Base-by-base conservation (phyloP, 2,888 invertebrate species). In the Taphrorychus bicolor region DNA sequence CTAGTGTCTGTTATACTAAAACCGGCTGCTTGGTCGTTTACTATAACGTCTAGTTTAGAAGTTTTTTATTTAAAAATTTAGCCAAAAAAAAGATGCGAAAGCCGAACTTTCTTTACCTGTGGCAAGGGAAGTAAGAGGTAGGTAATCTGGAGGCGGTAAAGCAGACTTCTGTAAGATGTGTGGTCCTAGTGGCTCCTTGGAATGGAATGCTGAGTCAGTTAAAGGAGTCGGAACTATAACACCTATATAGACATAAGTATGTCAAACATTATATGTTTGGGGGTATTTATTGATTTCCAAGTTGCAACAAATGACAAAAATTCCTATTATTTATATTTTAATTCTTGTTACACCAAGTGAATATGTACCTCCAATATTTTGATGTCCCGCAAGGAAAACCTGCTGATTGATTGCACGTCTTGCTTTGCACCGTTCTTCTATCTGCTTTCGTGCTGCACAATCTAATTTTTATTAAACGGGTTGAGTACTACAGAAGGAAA, bases 361-460 rank as follows among this genome's bases (percentile, higher is more conserved):
- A 23, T n/a, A 41, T 51, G 32, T 51, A 64, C 64, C 64, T 49
- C 51, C 57, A 57, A 64, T 58, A 32, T 64, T 48, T 21, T 64
- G 63, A 57, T 57, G 57, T 7, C 45, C 48, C 16, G 51, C n/a
- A 41, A 11, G n/a, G 23, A 48, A 0, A 11, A n/a, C n/a, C n/a
- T 56, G 23, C 21, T 59, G 49, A 3, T 14, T 56, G 11, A 5
- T 0, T 17, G 23, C 2, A 14, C 40, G 17, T 52, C 32, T 52
- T 16, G 22, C 18, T 45, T 42, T 40, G 16, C 18, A 16, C 11
- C 52, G 41, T 17, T 51, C 19, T 52, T 59, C 58, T 24, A 53
- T 42, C 45, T 57, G 52, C 45, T 3, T 19, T 45, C 53, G 49
- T 21, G 64, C 64, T 51, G 64, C 53, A 59, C 64, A 65, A 5